Evolutionary conservation across 2,797 vertebrate genomes (phyloP), one percentile per base, ranked within the genome.

Genomic region (Eutrigla gurnardus): DNA sequence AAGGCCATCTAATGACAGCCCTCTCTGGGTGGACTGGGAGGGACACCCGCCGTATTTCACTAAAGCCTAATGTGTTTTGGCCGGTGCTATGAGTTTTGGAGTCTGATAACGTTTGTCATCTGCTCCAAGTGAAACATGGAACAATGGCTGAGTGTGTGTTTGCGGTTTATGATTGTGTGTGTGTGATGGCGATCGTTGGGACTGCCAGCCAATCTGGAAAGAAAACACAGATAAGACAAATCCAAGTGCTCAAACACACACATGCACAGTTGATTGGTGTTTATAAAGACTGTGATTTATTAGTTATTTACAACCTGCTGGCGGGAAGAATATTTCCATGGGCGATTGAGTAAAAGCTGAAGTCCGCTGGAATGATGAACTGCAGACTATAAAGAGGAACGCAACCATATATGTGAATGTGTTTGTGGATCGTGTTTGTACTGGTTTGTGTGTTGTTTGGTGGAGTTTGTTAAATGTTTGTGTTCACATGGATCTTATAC

Each of bases 51-150:
- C 68, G 84, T 2, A 36, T 76, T 75, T 81, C 61, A 65, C 61
- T 12, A 4, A 78, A 57, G 5, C 1, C 73, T 73, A 52, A 80
- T 80, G 77, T 17, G 35, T 86, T 78, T 85, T 88, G 87, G 87
- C 86, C 13, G 0, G 43, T 52, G 58, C 8, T 2, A 47, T 55
- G 61, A 65, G 62, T 77, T 84, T 5, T 57, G 17, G 40, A 62
- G 75, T 59, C 69, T 62, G 83, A 86, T 84, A 82, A 52, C 33
- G 11, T 59, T 0, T 54, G 59, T 69, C 58, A 33, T 59, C 60
- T 54, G 73, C 70, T 86, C 89, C 87, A 86, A 90, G 67, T 61
- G 82, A 85, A 90, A 90, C 85, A 87, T 9, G 64, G 73, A 88
- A 86, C 82, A 82, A 86, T 83, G 60, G 75, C 49, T 64, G 77